Base-by-base conservation (phyloP, 2,113 vertebrate species). In the Brachionichthys hirsutus region DNA sequence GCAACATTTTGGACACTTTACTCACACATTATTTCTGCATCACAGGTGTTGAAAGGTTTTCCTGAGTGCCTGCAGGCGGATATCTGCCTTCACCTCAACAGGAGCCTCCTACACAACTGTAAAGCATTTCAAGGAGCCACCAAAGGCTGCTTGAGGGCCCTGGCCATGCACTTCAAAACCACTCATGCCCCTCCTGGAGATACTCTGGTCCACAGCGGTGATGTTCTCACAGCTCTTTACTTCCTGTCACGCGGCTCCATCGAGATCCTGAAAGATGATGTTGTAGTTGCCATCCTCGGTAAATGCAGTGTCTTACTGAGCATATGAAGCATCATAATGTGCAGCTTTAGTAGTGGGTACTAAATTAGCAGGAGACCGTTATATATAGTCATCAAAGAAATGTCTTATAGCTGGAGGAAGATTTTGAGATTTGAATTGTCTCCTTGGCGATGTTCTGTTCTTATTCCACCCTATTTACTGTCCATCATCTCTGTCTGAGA, bases 1-100 rank as follows among this genome's bases (percentile, higher is more conserved):
- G 36, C 22, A 3, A 10, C 8, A 4, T 54, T 49, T 18, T 54
- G 35, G 67, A 40, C 12, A 19, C 48, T 55, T 70, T 50, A 44
- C 47, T 78, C 45, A 71, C n/a, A 4, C 2, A 35, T 54, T 64
- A 22, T 82, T 41, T 83, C 60, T 49, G 40, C 53, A 12, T 76
- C 68, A 56, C 83, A 99, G 97, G 97, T 99, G 67, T 86, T 99
- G 79, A 98, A 98, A 92, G 97, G 97, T 24, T 99, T 99, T 82
- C 97, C 97, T 66, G 97, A 99, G 89, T 99, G 97, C 88, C 93
- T 99, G 77, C 97, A 99, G 90, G 97, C 97, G 70, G 97, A 99
- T 77, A 98, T 99, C 81, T 99, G 97, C 77, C 94, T 99, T 50
- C 97, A 99, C 70, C 95, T 99, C 77, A 99, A 99, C 83, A 91